A percentile compares a stretch with the other conserved stretches of the same genome.
Conservation (phyloP, 1,140 invertebrate species). For the Lasioglossum baleicum region DNA sequence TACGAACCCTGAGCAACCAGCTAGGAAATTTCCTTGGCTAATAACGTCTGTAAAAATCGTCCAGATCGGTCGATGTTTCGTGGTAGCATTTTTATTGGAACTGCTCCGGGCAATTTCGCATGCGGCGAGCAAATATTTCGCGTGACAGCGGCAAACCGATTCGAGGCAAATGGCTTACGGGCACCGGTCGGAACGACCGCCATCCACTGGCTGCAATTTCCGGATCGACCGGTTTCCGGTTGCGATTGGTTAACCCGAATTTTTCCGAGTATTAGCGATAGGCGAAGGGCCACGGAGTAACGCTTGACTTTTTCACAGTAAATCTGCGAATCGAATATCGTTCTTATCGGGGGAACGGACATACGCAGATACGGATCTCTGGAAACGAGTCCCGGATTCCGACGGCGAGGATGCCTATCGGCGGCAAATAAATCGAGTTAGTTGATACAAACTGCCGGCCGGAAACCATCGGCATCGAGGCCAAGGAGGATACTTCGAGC, state of each 20-base stretch:
- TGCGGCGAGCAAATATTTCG: neutral
- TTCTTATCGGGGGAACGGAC: slow-evolving; percentile 30
- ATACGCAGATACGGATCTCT: slow-evolving; percentile 12
- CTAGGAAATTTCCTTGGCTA: too few species aligned
- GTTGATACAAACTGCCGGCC: slow-evolving; percentile 27
- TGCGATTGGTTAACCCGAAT: neutral
- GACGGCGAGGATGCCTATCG: neutral
- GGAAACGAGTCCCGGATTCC: slow-evolving; percentile 17
- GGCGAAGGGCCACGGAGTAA: neutral
- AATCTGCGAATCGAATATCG: slow-evolving; percentile 30
- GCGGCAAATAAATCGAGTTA: slow-evolving; percentile 21
- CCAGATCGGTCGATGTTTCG: too few species aligned
- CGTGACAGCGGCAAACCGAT: neutral
- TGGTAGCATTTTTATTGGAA: too few species aligned
- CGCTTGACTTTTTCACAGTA: neutral
- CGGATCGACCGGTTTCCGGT: neutral
- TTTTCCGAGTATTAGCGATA: neutral
- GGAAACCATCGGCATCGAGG: slow-evolving; percentile 1
- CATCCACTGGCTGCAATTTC: neutral
- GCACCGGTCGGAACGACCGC: neutral
- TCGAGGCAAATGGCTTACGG: neutral
- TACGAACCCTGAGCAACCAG: too few species aligned
- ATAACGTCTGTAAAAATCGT: too few species aligned
- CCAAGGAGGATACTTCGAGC: neutral
- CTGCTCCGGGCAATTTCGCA: too few species aligned